Percentiles rank a stretch among this genome's conserved stretches.
phyloP scores from a whole-genome alignment of 2,888 invertebrate species.

The Anthrax anthrax region DNA sequence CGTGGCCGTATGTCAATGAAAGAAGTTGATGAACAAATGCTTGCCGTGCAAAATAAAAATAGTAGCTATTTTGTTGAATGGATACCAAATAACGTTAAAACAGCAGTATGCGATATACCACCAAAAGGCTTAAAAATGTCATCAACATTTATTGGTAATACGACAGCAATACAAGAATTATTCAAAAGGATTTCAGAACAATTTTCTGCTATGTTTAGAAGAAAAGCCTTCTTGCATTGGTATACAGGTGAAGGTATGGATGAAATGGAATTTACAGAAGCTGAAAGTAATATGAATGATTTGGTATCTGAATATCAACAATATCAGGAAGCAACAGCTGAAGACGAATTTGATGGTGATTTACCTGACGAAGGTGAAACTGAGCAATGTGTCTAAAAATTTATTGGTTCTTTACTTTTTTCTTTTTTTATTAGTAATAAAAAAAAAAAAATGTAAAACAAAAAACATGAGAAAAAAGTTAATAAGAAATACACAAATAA shows the following conservation, averaged over 20 bases:
- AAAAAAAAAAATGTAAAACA: no score
- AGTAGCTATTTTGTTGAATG: conserved; percentile 50
- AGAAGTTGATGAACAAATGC: conserved; percentile 63
- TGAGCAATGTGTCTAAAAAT: conserved; percentile 31
- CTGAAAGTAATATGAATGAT: conserved; percentile 89
- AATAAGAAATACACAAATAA: no score
- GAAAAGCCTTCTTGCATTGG: conserved; percentile 74
- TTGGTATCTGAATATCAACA: conserved; percentile 85
- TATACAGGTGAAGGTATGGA: conserved; percentile 91
- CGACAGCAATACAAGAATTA: conserved; percentile 59
- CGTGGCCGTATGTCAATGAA: conserved; percentile 62
- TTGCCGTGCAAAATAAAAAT: conserved; percentile 49
- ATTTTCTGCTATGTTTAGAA: conserved; percentile 63
- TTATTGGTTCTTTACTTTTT: no score
- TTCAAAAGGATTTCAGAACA: conserved; percentile 60
- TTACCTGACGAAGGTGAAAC: conserved; percentile 48
- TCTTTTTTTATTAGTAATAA: no score
- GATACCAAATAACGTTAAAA: conserved; percentile 73
- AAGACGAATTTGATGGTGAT: conserved; percentile 77
- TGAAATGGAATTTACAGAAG: conserved; percentile 94
- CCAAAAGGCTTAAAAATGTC: conserved; percentile 64
- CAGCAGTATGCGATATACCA: conserved; percentile 67
- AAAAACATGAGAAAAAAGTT: no score
- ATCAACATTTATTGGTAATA: conserved; percentile 63
- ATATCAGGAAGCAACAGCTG: conserved; percentile 82